Conservation (phyloP, 1,140 invertebrate species). For the Laupala kohalensis region DNA sequence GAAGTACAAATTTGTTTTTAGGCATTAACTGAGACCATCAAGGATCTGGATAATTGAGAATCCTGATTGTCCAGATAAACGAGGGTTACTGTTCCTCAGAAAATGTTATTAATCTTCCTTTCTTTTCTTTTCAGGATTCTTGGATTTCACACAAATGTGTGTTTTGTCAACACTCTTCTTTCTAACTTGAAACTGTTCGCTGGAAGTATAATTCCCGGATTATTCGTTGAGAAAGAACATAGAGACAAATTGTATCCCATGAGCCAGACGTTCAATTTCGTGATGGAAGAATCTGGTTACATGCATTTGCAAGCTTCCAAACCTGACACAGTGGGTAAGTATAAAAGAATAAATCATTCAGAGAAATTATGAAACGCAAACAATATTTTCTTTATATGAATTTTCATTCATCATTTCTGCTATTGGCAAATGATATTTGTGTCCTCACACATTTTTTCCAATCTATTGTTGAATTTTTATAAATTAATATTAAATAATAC, state of each 20-base stretch:
- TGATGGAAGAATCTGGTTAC: constrained; percentile 64
- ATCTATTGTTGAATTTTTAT: too few species aligned
- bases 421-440: too few species aligned
- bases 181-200: constrained; percentile 36
- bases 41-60: too few species aligned
- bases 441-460: background rate
- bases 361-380: too few species aligned
- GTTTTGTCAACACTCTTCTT: constrained; percentile 26
- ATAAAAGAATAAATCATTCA: constrained; percentile 14
- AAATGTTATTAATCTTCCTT: too few species aligned
- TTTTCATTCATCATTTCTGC: too few species aligned
- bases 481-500: too few species aligned
- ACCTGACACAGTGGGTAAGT: constrained; percentile 74
- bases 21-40: too few species aligned
- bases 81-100: too few species aligned
- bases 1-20: too few species aligned
- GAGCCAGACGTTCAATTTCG: constrained; percentile 26
- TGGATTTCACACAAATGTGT: constrained; percentile 55
- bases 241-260: constrained; percentile 46
- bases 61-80: too few species aligned
- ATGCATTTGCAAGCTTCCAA: constrained; percentile 69
- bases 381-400: too few species aligned
- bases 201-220: constrained; percentile 36
- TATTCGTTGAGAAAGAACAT: constrained; percentile 37
- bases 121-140: constrained; percentile 36